These are phyloP conservation scores for Poeciliopsis turneri DNA, from an alignment of 2,797 vertebrate species.

Conservation along the genomic window DNA sequence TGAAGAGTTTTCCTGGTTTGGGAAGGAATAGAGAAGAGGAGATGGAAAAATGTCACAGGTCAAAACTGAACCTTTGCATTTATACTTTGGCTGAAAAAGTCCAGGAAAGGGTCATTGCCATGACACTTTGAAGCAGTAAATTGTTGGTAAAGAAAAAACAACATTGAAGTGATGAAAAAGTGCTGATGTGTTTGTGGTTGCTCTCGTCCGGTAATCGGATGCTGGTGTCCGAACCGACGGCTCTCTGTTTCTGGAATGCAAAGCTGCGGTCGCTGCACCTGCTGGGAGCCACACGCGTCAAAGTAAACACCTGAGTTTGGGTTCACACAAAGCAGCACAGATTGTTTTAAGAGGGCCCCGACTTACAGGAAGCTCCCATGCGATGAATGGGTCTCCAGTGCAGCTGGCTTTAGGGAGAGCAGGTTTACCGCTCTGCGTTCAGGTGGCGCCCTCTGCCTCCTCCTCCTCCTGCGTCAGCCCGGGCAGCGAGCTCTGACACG, in stretches of 20 bases:
- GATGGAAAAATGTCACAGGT: neutral
- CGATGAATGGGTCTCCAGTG: neutral
- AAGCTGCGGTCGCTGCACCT: conserved; percentile 35
- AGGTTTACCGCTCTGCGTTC: neutral
- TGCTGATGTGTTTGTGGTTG: neutral
- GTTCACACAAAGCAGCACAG: conserved; percentile 11
- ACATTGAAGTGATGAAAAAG: neutral
- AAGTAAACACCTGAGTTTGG: conserved; percentile 29
- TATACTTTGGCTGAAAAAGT: neutral
- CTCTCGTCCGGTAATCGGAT: neutral
- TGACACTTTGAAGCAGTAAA: neutral
- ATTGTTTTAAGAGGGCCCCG: neutral
- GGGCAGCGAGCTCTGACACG: conserved; percentile 14
- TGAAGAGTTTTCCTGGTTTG: neutral
- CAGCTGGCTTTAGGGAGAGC: neutral
- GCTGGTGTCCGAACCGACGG: neutral
- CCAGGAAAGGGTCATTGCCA: neutral
- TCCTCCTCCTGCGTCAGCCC: conserved; percentile 17
- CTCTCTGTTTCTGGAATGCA: conserved; percentile 37
- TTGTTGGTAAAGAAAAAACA: neutral
- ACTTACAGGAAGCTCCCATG: neutral
- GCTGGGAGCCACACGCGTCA: conserved; percentile 5
- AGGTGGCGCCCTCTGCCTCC: neutral
- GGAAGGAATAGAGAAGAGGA: neutral
- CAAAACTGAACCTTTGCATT: neutral